Evolutionary conservation across 2,113 vertebrate genomes (phyloP), one percentile per base, ranked within the genome.

Genomic region (Varanus komodoensis): DNA sequence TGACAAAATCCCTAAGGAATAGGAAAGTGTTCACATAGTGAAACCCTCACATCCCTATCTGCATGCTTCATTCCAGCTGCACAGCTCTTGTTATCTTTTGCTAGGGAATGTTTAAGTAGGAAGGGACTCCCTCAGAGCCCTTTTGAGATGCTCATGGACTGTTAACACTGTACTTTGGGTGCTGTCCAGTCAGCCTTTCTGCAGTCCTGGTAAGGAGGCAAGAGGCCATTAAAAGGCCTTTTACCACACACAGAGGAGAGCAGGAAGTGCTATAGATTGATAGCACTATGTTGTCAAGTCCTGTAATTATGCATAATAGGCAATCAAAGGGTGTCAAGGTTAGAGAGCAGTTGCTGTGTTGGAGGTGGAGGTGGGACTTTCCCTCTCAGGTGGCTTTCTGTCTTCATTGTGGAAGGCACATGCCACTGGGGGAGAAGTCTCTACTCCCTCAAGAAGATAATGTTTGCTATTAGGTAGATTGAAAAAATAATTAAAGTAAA

Each of bases 41-140:
- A 52, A 38, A 77, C 15, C 6, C 27, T 69, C 12, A 44, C 2
- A 25, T 44, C 44, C 23, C 4, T 74, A 32, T 89, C 54, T 86
- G 15, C 68, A 34, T n/a, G 19, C 64, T 83, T 7, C 0, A 11
- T 79, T 25, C 86, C 27, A 57, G 80, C 91, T 7, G 32, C 15
- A 92, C 48, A 82, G 32, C 75, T 71, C 11, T 54, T 48, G 44
- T 48, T 82, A n/a, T 61, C 81, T 48, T 44, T 52, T 87, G 0
- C n/a, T 78, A 48, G 77, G 87, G 54, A 92, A 86, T 90, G 38
- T 44, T 71, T 11, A 69, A 89, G 0, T 32, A 89, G 29, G 29
- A 54, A 74, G 50, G 21, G 73, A 38, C 50, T 89, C 79, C 69
- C n/a, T 34, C 25, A 21, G 34, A 0, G 34, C 23, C 29, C 15